Base-by-base conservation (phyloP, 2,888 invertebrate genomes). In the Eupithecia vulgata region DNA sequence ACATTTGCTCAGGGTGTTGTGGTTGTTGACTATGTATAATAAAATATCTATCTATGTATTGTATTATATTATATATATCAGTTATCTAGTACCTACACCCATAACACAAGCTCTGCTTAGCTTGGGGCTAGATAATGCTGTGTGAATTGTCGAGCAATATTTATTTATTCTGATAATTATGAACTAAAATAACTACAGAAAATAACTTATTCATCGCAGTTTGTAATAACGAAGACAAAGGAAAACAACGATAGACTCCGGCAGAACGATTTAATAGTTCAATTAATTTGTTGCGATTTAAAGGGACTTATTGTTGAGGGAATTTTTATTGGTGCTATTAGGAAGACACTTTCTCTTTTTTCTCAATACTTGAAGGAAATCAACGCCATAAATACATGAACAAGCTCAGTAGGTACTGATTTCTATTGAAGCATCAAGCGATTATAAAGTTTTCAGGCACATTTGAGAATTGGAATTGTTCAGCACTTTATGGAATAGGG, bases 201-300 rank as follows among this genome's bases (percentile, higher is more conserved):
- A 72, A 68, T 57, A 6, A 72, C 57, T 68, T 45, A 57, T 45
- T 72, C 68, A 59, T 45, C 34, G 37, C 34, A 25, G 57, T 72
- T 68, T 25, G 35, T 62, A 64, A 52, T 64, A 48, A 79, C 79
- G 81, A 81, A 84, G 80, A 81, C 61, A 71, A 76, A 81, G 76
- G 73, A 80, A 81, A 77, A 77, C 72, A 81, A 81, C 81, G 81
- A 82, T 83, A 85, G 82, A 80, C 79, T 76, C 79, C 78, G 80
- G 77, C 82, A 75, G 59, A 81, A 82, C 80, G 81, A 81, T 84
- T 81, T 77, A 80, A 78, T 83, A 81, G 78, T 81, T 82, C 81
- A 81, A 82, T 84, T 81, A 83, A 79, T 79, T 77, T 79, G 72
- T 76, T 72, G 73, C 65, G 21, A 61, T 59, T 71, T 35, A 69